Conservation (phyloP, 2,888 invertebrate genomes). For the Aphelenchoides bicaudatus region DNA sequence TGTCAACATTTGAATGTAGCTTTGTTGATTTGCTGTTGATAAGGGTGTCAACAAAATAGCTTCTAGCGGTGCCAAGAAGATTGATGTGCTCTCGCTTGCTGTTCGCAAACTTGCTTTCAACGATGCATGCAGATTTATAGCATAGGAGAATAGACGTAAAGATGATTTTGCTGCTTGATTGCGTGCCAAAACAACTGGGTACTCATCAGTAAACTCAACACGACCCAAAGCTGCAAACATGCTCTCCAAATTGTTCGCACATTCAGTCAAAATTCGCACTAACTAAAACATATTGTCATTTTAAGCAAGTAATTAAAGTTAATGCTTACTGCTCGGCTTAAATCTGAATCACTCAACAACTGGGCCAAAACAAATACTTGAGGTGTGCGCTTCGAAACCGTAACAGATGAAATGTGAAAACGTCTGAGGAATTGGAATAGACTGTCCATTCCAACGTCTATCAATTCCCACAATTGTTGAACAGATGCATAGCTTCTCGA, state of each 20-base stretch:
- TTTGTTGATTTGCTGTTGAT: slow-evolving; percentile 26
- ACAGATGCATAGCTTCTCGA: slow-evolving; percentile 45
- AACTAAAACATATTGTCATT: slow-evolving; percentile 32
- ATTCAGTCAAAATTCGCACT: slow-evolving; percentile 39
- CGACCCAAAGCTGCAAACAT: slow-evolving; percentile 1
- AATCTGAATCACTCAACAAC: slow-evolving; percentile 50
- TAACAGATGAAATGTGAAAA: slow-evolving; percentile 43
- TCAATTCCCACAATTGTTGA: slow-evolving; percentile 53
- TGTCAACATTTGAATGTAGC: slow-evolving; percentile 28
- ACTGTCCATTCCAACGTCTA: slow-evolving; percentile 39
- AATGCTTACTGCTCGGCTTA: slow-evolving; percentile 25
- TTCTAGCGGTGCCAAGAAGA: slow-evolving; percentile 43
- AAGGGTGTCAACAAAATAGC: slow-evolving; percentile 45
- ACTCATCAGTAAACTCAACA: slow-evolving; percentile 11
- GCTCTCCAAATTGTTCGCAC: slow-evolving; percentile 23
- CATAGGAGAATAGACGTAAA: slow-evolving; percentile 7
- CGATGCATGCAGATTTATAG: background rate
- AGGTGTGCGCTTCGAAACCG: slow-evolving; percentile 38
- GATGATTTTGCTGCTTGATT: background rate
- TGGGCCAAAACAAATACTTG: slow-evolving; percentile 45
- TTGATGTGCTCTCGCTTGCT: slow-evolving; percentile 2
- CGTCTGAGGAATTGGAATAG: slow-evolving; percentile 43
- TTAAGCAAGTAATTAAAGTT: background rate
- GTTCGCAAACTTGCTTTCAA: background rate
- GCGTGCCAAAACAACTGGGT: slow-evolving; percentile 1